Conservation (phyloP, 2,888 invertebrate genomes). For the Vannuccia rotundouncinata region DNA sequence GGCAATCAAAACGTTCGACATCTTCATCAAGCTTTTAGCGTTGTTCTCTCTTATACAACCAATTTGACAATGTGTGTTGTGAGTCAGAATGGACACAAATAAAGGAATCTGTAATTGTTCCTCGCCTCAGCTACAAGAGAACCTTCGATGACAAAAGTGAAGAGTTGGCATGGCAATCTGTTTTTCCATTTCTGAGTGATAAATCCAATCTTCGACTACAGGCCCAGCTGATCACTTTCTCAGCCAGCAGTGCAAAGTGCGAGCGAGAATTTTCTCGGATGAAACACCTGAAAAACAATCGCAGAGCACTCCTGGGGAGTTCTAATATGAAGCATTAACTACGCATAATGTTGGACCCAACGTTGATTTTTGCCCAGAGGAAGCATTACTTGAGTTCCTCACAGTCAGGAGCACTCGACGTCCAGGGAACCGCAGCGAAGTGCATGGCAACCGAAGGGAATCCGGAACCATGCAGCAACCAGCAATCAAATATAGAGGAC, state of each 20-base stretch:
- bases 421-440: neutral
- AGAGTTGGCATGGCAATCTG: neutral
- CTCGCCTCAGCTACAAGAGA: neutral
- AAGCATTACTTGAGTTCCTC: neutral
- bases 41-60: neutral
- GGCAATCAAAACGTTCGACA: neutral
- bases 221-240: neutral
- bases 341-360: neutral
- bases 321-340: neutral
- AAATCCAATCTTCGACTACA: neutral
- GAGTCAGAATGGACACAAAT: neutral
- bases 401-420: neutral
- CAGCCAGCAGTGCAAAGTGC: neutral
- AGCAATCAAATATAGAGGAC: neutral
- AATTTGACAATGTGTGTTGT: neutral
- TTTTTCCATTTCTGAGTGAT: neutral
- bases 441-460: neutral
- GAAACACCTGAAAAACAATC: slow-evolving; percentile 11
- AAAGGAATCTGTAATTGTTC: neutral
- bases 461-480: neutral
- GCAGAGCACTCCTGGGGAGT: neutral
- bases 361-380: neutral
- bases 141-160: neutral
- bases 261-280: slow-evolving; percentile 2
- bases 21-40: neutral